Evolutionary conservation across 2,113 vertebrate genomes (phyloP), one percentile per base, ranked within the genome.

Genomic region (Hucho hucho): DNA sequence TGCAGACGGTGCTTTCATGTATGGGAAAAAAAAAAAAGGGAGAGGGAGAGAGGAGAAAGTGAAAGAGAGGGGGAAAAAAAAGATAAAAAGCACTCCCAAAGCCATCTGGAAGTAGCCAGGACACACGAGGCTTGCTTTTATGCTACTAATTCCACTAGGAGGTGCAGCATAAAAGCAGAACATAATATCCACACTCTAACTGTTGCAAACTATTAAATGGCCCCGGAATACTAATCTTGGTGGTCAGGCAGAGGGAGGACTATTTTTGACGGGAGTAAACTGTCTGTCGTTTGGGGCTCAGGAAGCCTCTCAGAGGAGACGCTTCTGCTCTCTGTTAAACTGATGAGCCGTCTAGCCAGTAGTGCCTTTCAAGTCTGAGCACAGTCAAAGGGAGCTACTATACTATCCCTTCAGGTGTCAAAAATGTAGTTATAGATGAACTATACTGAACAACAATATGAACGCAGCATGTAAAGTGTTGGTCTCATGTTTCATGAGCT

Each of bases 61-160:
- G 71, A 64, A 6, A 46, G 29, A 64, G 59, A 24, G 24, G 20
- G 37, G 37, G 2, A 9, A 5, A 56, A 71, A 75, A 73, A 75
- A 92, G 91, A 94, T 92, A 93, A 92, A 92, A 94, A 91, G 92
- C 90, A 74, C 86, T 90, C 86, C 89, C 87, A 91, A 92, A 93
- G 92, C 91, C 92, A 91, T 93, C 88, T 93, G 93, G 92, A 93
- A 92, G 92, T 90, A 89, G 90, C 91, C 92, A 86, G 90, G 91
- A 92, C 92, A 87, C 89, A 92, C 89, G 90, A 92, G 91, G 90
- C 90, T 88, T 87, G 87, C 90, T 92, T 92, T 93, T 92, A 92
- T 93, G 89, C 90, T 78, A 47, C 85, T 88, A 87, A 91, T 90
- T 93, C 93, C 92, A 88, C 87, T 83, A 91, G 91, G 92, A 93